phyloP scores from a whole-genome alignment of 2,888 invertebrate species.

The Podabrus alpinus region DNA sequence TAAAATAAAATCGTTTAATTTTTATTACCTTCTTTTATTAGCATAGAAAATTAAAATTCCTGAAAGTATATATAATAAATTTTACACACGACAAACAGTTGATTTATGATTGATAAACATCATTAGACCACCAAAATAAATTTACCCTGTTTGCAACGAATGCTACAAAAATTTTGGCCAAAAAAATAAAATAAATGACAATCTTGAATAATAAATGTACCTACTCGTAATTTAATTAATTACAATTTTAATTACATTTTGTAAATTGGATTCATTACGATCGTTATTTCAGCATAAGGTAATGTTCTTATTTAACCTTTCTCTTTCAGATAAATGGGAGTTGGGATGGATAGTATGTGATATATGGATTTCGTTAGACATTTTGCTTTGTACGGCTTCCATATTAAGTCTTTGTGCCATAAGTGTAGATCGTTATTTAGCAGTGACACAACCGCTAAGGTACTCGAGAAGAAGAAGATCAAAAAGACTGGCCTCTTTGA shows the following conservation, averaged over 20 bases:
- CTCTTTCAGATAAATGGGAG: constrained; percentile 76
- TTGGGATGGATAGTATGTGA: constrained; percentile 87
- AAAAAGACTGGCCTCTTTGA: constrained; percentile 79
- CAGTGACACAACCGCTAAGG: constrained; percentile 90
- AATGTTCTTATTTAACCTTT: not conserved
- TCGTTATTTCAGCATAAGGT: not conserved
- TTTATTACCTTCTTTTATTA: not conserved
- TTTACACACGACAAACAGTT: not conserved
- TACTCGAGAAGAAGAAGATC: constrained; percentile 88
- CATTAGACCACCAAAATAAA: not conserved
- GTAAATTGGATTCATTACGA: not conserved
- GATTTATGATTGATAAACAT: not conserved
- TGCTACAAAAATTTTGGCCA: not conserved
- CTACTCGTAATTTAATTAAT: not conserved
- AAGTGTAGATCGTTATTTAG: constrained; percentile 87
- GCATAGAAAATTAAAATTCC: not conserved
- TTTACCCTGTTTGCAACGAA: not conserved
- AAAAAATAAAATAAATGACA: not conserved
- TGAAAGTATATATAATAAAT: not conserved
- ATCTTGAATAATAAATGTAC: not conserved
- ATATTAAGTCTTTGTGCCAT: constrained; percentile 92
- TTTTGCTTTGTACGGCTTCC: constrained; percentile 91
- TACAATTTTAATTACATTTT: not conserved
- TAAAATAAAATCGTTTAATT: too few relatives aligned
- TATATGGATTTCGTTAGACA: constrained; percentile 92